A percentile compares a stretch with the other conserved stretches of the same genome.
Conservation (phyloP, 2,113 vertebrate species). For the Poecile atricapillus region DNA sequence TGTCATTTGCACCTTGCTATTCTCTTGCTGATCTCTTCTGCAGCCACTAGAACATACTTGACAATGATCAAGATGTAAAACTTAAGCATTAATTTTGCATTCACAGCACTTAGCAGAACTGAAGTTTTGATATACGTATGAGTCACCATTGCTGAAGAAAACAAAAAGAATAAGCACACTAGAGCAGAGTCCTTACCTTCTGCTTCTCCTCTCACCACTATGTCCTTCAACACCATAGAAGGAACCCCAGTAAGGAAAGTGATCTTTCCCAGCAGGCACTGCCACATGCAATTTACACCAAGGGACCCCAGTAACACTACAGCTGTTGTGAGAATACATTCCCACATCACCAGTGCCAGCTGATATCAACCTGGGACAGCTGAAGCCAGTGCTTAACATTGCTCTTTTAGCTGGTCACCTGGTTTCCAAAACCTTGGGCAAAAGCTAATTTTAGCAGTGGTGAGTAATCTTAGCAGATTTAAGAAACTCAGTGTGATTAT, state of each 20-base stretch:
- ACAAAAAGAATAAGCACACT: not conserved
- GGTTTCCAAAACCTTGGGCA: not conserved
- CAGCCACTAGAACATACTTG: not conserved
- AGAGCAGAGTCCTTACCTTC: not conserved
- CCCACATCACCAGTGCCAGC: not conserved
- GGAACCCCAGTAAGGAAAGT: not conserved
- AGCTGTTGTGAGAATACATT: not conserved
- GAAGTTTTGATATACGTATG: not conserved
- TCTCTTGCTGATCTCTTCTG: not conserved
- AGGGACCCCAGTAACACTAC: not conserved
- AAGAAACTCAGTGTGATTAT: not conserved
- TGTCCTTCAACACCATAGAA: not conserved
- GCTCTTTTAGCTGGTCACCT: not conserved
- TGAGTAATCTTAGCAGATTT: not conserved
- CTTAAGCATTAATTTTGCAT: not conserved
- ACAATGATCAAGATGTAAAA: not conserved
- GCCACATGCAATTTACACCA: not conserved
- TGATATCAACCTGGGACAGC: not conserved
- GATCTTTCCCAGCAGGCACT: not conserved
- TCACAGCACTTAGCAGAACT: not conserved
- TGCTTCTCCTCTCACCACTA: not conserved
- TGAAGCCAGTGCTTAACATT: not conserved
- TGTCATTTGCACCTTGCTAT: not conserved
- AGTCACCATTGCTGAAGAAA: not conserved
- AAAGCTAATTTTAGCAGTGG: not conserved